Evolutionary conservation across 2,797 vertebrate species (phyloP).

Genomic region (Etheostoma nigrum): DNA sequence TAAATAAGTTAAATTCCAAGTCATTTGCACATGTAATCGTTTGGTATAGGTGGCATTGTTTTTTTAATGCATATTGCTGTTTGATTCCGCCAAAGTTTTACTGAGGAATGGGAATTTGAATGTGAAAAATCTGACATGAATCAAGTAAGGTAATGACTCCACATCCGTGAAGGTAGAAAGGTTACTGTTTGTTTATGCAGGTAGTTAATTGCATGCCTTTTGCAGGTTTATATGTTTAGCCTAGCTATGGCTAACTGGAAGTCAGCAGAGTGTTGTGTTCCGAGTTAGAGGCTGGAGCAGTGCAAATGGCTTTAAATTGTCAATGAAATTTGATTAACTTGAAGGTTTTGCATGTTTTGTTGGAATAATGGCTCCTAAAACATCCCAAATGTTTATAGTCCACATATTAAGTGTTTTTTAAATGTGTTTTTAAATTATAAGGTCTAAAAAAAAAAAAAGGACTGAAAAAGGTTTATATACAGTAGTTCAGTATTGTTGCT

Average conservation of each 20-base stretch:
- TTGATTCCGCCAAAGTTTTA: background rate
- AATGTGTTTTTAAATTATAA: background rate
- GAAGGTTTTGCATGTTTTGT: background rate
- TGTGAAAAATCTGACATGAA: background rate
- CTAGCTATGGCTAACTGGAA: constrained; percentile 14
- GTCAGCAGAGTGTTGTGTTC: background rate
- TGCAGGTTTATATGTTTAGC: no score
- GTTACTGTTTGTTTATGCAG: constrained; percentile 36
- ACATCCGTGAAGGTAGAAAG: constrained; percentile 1
- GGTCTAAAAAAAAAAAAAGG: no score
- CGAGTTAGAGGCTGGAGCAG: background rate
- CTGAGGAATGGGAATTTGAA: background rate
- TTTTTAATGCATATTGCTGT: background rate
- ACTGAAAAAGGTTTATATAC: background rate
- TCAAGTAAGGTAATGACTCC: background rate
- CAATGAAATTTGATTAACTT: background rate
- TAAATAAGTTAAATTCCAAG: background rate
- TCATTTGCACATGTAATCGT: background rate
- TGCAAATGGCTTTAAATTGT: background rate
- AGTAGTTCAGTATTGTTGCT: background rate
- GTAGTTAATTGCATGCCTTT: constrained; percentile 45
- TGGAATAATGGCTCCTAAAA: background rate
- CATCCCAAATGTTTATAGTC: background rate
- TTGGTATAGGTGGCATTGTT: background rate
- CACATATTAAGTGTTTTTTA: background rate